These are phyloP conservation scores for Pollenia amentaria DNA, from an alignment of 2,888 invertebrate species.

Conservation along the genomic window DNA sequence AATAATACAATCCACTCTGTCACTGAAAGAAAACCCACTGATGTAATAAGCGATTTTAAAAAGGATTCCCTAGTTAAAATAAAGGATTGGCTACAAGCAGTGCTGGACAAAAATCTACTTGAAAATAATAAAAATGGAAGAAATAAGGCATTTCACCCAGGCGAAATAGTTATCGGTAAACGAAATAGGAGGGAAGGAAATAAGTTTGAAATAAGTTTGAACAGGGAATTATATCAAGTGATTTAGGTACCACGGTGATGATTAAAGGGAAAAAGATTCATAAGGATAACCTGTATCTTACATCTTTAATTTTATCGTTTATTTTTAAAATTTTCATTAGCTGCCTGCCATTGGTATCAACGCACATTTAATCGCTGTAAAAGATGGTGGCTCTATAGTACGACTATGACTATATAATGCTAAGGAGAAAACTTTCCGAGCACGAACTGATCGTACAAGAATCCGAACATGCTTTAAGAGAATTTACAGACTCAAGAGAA, in stretches of 20 bases:
- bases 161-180: constrained; percentile 30
- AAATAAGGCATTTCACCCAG: neutral
- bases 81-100: neutral
- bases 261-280: too few species aligned
- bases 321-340: too few species aligned
- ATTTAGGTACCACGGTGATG: neutral
- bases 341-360: too few species aligned
- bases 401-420: neutral
- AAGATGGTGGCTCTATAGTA: too few species aligned
- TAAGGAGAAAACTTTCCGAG: too few species aligned
- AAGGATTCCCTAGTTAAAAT: neutral
- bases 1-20: constrained; percentile 64
- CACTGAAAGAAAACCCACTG: constrained; percentile 25
- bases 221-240: neutral
- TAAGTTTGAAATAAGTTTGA: constrained; percentile 5
- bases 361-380: neutral
- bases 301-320: too few species aligned
- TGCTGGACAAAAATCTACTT: constrained; percentile 1
- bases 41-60: constrained; percentile 7
- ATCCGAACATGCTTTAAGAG: neutral
- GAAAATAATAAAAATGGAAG: constrained; percentile 1
- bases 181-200: constrained; percentile 17
- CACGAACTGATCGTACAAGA: too few species aligned
- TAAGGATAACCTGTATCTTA: too few species aligned
- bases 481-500: neutral